These are phyloP conservation scores for Holothuria glaberrima DNA, from an alignment of 35 echinoderm and acorn worm species.

Conservation along the genomic window DNA sequence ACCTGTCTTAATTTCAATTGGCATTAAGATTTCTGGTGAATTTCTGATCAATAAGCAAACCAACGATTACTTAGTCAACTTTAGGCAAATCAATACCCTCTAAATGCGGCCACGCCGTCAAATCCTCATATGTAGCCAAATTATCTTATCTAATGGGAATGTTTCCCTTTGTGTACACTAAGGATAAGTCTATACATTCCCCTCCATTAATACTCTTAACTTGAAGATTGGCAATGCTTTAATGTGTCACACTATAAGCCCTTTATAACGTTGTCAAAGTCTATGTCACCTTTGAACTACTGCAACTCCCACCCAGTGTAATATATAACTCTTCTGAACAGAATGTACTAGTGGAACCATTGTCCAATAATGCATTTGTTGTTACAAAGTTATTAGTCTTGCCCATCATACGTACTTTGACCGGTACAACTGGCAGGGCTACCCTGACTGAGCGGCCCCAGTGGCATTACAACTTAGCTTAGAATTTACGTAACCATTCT, in stretches of 20 bases:
- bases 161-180: conserved; percentile 1
- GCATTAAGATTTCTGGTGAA: conserved; percentile 34
- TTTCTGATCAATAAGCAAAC: conserved; percentile 36
- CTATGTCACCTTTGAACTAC: neutral
- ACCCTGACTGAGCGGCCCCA: conserved; percentile 51
- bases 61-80: neutral
- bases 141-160: too few species aligned
- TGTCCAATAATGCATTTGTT: conserved; percentile 29
- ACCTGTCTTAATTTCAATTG: conserved; percentile 55
- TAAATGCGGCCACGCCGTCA: neutral
- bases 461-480: neutral
- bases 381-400: neutral
- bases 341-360: conserved; percentile 54
- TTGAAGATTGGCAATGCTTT: conserved; percentile 35
- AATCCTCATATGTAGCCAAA: neutral
- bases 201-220: neutral
- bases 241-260: neutral
- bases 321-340: conserved; percentile 44
- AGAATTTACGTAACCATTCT: too few species aligned
- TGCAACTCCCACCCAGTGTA: neutral
- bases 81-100: neutral
- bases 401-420: conserved; percentile 21
- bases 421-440: conserved; percentile 50
- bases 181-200: neutral
- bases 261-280: conserved; percentile 36